These are phyloP conservation scores for Pseudolaguvia tuberculata DNA, from an alignment of 2,113 vertebrate genomes.

Conservation along the genomic window DNA sequence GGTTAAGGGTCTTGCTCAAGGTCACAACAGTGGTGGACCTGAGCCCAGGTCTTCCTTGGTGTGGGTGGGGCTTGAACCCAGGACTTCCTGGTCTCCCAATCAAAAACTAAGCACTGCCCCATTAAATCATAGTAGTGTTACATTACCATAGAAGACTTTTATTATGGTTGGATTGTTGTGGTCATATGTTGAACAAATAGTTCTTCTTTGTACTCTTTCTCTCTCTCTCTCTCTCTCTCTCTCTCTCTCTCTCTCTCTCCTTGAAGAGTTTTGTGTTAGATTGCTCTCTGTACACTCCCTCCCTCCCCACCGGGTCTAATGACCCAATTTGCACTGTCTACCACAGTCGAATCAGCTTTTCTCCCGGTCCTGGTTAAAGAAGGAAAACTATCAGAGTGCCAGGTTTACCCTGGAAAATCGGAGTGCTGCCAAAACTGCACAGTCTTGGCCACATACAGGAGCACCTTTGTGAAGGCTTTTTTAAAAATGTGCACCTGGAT, in stretches of 20 bases:
- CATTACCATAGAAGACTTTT: no score
- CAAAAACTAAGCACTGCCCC: no score
- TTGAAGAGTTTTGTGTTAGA: conserved; percentile 35
- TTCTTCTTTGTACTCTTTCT: background rate
- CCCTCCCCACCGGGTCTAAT: conserved; percentile 16
- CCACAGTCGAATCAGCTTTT: conserved; percentile 37
- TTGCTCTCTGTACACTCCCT: conserved; percentile 18
- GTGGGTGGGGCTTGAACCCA: no score
- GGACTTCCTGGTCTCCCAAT: no score
- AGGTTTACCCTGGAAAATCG: conserved; percentile 44
- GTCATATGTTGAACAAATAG: no score
- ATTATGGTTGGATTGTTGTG: no score
- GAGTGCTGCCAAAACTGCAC: conserved; percentile 30
- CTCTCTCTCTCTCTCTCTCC: background rate
- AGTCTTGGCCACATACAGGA: conserved; percentile 34
- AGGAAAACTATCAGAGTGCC: conserved; percentile 41
- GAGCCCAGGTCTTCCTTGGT: no score
- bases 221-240: background rate
- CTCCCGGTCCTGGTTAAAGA: conserved; percentile 21
- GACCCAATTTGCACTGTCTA: conserved; percentile 30
- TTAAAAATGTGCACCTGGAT: conserved; percentile 37
- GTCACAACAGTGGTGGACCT: no score
- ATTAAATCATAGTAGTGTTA: no score
- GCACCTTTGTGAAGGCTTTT: conserved; percentile 33
- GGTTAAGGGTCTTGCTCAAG: no score